Conservation (phyloP, 2,888 invertebrate species). For the Caenorhabditis sulstoni region DNA sequence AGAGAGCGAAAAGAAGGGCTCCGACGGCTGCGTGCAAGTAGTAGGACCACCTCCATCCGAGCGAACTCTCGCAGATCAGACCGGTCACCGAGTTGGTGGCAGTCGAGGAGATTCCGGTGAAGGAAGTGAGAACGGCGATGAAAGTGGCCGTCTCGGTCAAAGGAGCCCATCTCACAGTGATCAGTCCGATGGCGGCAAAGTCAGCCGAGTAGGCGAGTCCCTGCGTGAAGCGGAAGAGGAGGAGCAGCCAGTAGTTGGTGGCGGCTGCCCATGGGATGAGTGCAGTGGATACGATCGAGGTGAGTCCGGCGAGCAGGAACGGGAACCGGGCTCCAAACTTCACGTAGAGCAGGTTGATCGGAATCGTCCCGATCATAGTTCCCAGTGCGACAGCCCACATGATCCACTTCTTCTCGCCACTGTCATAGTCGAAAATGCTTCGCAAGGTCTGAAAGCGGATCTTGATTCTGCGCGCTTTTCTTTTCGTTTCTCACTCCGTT, state of each 20-base stretch:
- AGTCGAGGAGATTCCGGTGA: conserved; percentile 71
- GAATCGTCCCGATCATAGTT: conserved; percentile 72
- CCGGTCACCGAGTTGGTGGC: conserved; percentile 74
- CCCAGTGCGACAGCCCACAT: conserved; percentile 73
- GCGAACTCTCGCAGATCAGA: conserved; percentile 44
- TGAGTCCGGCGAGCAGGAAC: conserved; percentile 66
- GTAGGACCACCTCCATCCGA: conserved; percentile 58
- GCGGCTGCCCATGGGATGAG: conserved; percentile 64
- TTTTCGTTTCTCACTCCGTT: too few species aligned
- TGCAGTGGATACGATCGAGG: conserved; percentile 60
- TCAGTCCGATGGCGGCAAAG: conserved; percentile 69
- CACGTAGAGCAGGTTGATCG: conserved; percentile 71
- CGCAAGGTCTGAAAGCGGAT: conserved; percentile 30
- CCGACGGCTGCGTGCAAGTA: conserved; percentile 55
- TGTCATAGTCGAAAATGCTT: conserved; percentile 65
- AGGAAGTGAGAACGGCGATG: conserved; percentile 73
- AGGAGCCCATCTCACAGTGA: conserved; percentile 73
- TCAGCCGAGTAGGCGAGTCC: conserved; percentile 68
- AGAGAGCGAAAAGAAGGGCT: conserved; percentile 56
- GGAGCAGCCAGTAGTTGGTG: conserved; percentile 48
- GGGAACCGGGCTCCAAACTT: conserved; percentile 68
- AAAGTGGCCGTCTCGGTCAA: conserved; percentile 73
- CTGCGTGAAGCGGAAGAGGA: conserved; percentile 58
- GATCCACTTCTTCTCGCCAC: conserved; percentile 67
- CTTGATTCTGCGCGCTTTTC: too few species aligned